Evolutionary conservation across 92 coral and sea anemone genomes (phyloP).

Genomic region (Hydrozoanthus gracilis): DNA sequence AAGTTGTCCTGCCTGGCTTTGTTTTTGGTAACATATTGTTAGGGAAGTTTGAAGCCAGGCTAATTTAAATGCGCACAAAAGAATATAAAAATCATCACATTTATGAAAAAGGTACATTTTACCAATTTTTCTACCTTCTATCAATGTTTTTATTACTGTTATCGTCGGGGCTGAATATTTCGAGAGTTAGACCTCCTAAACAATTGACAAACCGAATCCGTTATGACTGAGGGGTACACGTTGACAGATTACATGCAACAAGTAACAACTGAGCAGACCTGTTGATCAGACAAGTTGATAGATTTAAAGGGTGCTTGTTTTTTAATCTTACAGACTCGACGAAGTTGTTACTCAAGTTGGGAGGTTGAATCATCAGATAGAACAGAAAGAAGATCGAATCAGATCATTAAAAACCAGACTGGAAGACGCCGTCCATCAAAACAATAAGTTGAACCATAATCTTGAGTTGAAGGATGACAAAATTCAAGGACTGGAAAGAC

Average conservation of each 20-base stretch:
- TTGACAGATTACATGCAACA: too few relatives aligned
- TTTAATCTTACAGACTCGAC: conserved; percentile 69
- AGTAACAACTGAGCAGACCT: too few relatives aligned
- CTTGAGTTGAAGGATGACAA: conserved; percentile 88
- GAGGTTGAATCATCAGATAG: conserved; percentile 75
- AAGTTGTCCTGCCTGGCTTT: not conserved
- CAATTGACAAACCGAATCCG: too few relatives aligned
- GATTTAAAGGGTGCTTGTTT: too few relatives aligned
- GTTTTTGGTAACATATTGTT: conserved; percentile 9
- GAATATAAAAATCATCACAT: not conserved
- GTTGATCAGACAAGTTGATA: too few relatives aligned
- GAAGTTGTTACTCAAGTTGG: conserved; percentile 80
- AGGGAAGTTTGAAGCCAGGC: conserved; percentile 11
- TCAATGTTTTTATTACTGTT: not conserved
- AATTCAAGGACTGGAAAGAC: conserved; percentile 75
- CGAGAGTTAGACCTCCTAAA: too few relatives aligned
- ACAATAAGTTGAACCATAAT: conserved; percentile 77
- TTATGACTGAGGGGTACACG: too few relatives aligned
- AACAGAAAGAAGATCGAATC: conserved; percentile 87
- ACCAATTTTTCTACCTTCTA: not conserved
- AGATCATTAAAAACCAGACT: conserved; percentile 80
- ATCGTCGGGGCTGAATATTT: too few relatives aligned
- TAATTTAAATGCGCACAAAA: not conserved
- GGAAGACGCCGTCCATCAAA: conserved; percentile 90
- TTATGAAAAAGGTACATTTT: conserved; percentile 1